A percentile compares a stretch with the other conserved stretches of the same genome.
Evolutionary conservation across 2,113 vertebrate genomes (phyloP).

Genomic region (Poicephalus gulielmi): DNA sequence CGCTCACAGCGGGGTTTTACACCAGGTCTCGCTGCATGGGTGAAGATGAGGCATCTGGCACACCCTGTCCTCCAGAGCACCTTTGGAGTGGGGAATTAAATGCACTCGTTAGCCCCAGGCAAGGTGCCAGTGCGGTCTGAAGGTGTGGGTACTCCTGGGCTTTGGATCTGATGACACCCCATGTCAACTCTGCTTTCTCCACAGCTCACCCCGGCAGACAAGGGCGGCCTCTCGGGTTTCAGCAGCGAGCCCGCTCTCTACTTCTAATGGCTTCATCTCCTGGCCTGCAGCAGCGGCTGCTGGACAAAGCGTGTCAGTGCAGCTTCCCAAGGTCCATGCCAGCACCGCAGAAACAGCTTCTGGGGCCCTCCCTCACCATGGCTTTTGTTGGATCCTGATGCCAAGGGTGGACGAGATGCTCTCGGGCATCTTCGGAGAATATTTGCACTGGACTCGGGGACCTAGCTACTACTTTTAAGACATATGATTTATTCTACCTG

Average conservation of each 20-base stretch:
- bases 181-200: not conserved
- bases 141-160: not conserved
- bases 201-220: conserved; percentile 91
- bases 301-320: not conserved
- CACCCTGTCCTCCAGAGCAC: not conserved
- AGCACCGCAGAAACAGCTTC: not conserved
- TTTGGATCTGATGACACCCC: not conserved
- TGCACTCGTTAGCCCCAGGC: accelerated
- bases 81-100: not conserved
- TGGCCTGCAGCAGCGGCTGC: conserved; percentile 42
- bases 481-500: not conserved
- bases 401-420: conserved; percentile 1
- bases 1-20: not conserved
- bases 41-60: not conserved
- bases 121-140: not conserved
- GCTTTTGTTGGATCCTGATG: not conserved
- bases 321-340: not conserved
- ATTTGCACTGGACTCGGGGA: conserved; percentile 58
- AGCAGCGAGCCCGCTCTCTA: conserved; percentile 96
- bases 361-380: not conserved
- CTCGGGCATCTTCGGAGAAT: not conserved
- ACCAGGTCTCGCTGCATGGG: accelerated
- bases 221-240: conserved; percentile 88
- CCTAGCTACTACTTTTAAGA: not conserved
- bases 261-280: conserved; percentile 77